phyloP scores from a whole-genome alignment of 1,140 invertebrate genomes.

The Spodoptera frugiperda region DNA sequence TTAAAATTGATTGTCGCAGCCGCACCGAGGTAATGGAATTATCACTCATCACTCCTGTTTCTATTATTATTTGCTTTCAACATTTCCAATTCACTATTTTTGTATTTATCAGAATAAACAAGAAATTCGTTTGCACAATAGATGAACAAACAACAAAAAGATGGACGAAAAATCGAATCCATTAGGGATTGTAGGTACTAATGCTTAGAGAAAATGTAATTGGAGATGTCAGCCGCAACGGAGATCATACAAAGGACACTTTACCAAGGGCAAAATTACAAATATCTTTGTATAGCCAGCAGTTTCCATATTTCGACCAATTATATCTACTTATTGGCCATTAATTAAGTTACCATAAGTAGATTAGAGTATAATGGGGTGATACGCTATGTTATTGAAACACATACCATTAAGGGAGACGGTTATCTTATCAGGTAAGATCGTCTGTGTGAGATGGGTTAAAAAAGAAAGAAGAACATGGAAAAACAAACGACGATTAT shows the following conservation, averaged over 20 bases:
- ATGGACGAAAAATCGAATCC: slow-evolving; percentile 53
- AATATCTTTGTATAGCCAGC: too few relatives aligned
- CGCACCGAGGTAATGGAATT: slow-evolving; percentile 19
- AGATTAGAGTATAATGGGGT: too few relatives aligned
- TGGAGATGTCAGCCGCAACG: slow-evolving; percentile 41
- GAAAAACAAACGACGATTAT: too few relatives aligned
- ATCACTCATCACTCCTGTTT: slow-evolving; percentile 10
- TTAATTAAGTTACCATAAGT: too few relatives aligned
- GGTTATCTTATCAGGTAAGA: too few relatives aligned
- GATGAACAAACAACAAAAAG: slow-evolving; percentile 30
- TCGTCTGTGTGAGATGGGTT: too few relatives aligned
- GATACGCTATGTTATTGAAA: too few relatives aligned
- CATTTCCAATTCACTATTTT: slow-evolving; percentile 7
- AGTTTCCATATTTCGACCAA: too few relatives aligned
- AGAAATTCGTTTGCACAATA: slow-evolving; percentile 42
- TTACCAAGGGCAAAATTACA: slow-evolving; percentile 46
- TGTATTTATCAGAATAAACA: slow-evolving; percentile 22
- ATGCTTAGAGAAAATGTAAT: slow-evolving; percentile 54
- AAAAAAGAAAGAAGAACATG: too few relatives aligned
- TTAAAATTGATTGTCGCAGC: slow-evolving; percentile 18
- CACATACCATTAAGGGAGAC: too few relatives aligned
- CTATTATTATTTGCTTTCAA: slow-evolving; percentile 28
- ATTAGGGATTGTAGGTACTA: slow-evolving; percentile 50
- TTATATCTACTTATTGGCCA: too few relatives aligned
- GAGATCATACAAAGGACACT: slow-evolving; percentile 40